phyloP scores from a whole-genome alignment of 2,797 vertebrate genomes.

The Melanotaenia trifasciata region DNA sequence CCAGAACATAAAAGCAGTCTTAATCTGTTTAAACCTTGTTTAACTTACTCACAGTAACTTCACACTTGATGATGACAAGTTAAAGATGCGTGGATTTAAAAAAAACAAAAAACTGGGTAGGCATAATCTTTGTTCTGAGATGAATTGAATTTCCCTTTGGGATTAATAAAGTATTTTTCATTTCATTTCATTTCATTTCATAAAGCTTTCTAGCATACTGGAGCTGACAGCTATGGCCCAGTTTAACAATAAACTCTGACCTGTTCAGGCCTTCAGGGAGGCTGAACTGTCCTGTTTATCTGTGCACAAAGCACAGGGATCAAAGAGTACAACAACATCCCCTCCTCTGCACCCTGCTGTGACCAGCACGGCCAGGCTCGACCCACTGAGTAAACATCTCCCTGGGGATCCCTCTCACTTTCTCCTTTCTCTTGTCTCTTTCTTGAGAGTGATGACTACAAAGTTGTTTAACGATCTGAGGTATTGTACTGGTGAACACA shows the following conservation, averaged over 20 bases:
- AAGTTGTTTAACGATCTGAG: slow-evolving; percentile 45
- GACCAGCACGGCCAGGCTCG: slow-evolving; percentile 43
- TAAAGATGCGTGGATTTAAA: background rate
- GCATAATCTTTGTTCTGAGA: slow-evolving; percentile 3
- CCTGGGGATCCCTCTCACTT: slow-evolving; percentile 48
- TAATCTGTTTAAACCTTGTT: background rate
- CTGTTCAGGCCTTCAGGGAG: slow-evolving; percentile 38
- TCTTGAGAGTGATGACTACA: slow-evolving; percentile 56
- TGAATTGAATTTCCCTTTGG: too few relatives aligned
- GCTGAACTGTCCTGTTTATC: slow-evolving; percentile 30
- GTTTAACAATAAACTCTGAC: slow-evolving; percentile 32
- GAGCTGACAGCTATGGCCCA: slow-evolving; percentile 25
- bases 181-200: too few relatives aligned
- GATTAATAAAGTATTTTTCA: too few relatives aligned
- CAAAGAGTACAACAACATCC: slow-evolving; percentile 43
- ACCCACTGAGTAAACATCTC: slow-evolving; percentile 62
- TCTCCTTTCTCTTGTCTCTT: slow-evolving; percentile 31
- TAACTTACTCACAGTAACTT: background rate
- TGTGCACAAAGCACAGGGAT: slow-evolving; percentile 40
- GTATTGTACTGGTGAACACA: slow-evolving; percentile 40
- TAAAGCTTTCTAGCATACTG: slow-evolving; percentile 2
- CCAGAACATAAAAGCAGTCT: background rate
- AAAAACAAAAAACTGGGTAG: background rate
- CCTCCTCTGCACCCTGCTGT: slow-evolving; percentile 38
- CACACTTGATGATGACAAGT: background rate